These are phyloP conservation scores for Cyanoliseus patagonus DNA, from an alignment of 2,113 vertebrate genomes.

Conservation along the genomic window DNA sequence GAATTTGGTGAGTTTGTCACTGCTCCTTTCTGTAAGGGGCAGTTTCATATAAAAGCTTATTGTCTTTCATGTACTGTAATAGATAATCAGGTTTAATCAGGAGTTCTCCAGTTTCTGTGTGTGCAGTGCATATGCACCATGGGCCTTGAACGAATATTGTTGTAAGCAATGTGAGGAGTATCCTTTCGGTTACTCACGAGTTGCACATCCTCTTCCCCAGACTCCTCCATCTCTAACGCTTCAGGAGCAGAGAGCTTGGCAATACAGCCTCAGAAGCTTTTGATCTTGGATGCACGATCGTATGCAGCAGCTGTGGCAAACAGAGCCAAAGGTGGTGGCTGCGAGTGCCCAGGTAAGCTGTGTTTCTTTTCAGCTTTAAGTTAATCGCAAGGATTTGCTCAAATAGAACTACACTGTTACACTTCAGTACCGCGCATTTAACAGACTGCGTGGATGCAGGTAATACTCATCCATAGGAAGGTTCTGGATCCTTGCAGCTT, in stretches of 20 bases:
- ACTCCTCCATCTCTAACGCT: slow-evolving; percentile 89
- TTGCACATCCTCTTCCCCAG: slow-evolving; percentile 55
- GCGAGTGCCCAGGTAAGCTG: slow-evolving; percentile 92
- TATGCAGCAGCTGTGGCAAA: slow-evolving; percentile 97
- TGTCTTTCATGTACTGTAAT: neutral
- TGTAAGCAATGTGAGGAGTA: neutral
- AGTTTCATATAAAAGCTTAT: neutral
- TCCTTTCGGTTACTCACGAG: neutral
- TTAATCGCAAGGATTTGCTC: neutral
- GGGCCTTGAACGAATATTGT: neutral
- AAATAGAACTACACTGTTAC: accelerated
- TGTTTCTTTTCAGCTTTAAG: neutral
- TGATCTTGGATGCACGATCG: slow-evolving; percentile 94
- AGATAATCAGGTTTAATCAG: neutral
- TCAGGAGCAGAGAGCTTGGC: slow-evolving; percentile 86
- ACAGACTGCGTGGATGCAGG: neutral
- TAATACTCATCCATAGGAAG: neutral
- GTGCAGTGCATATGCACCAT: neutral
- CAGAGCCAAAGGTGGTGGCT: slow-evolving; percentile 96
- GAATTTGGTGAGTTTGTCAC: slow-evolving; percentile 85
- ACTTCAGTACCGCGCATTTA: neutral
- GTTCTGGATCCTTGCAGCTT: neutral
- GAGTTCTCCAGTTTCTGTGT: neutral
- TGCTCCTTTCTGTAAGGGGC: neutral
- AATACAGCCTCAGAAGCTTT: slow-evolving; percentile 88